Percentiles rank a stretch among this genome's conserved stretches.
phyloP scores from a whole-genome alignment of 2,797 vertebrate species.

The Acanthurus leucopareius region DNA sequence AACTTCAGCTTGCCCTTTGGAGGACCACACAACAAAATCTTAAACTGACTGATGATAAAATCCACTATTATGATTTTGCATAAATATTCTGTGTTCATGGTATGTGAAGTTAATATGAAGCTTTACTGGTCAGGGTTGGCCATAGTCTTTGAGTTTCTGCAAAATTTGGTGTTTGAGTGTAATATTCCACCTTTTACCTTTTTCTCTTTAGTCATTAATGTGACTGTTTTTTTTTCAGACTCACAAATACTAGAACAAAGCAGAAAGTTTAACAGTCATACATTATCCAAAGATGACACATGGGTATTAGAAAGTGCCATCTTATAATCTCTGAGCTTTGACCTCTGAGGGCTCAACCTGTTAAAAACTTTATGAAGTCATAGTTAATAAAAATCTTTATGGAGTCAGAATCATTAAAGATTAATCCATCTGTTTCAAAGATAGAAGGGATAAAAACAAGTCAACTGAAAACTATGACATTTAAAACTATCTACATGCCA shows the following conservation, averaged over 20 bases:
- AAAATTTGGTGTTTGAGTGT: no score
- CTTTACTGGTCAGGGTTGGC: no score
- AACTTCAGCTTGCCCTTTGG: not conserved
- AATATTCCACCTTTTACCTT: not conserved
- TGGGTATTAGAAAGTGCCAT: constrained; percentile 1
- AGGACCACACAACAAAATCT: not conserved
- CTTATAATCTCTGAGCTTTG: constrained; percentile 33
- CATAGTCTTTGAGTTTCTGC: no score
- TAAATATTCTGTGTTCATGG: no score
- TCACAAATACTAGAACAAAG: not conserved
- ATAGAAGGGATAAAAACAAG: constrained; percentile 7
- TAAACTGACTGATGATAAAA: no score
- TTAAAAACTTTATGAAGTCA: constrained; percentile 42
- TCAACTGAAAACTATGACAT: not conserved
- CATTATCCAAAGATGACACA: not conserved
- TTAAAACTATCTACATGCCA: not conserved
- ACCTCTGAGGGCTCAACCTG: constrained; percentile 4
- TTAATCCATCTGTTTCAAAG: not conserved
- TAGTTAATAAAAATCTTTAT: constrained; percentile 35
- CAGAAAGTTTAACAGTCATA: not conserved
- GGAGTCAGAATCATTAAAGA: constrained; percentile 23
- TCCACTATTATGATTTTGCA: no score
- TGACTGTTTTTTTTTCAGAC: not conserved
- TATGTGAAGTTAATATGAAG: no score
- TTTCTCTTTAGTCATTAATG: no score